phyloP scores from a whole-genome alignment of 2,888 invertebrate genomes.

The Campoplex nolae region DNA sequence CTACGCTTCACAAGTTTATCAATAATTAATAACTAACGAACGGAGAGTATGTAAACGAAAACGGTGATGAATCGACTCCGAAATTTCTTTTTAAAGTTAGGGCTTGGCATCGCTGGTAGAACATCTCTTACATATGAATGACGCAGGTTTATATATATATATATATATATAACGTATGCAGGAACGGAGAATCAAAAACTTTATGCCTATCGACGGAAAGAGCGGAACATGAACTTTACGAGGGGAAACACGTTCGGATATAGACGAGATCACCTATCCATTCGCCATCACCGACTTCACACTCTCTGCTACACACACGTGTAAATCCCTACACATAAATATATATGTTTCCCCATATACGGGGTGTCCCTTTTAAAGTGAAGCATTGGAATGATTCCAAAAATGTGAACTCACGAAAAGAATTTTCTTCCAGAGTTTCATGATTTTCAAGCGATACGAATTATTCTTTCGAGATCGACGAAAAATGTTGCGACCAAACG shows the following conservation, averaged over 20 bases:
- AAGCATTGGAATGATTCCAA: no score
- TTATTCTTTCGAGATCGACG: no score
- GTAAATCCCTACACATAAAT: neutral
- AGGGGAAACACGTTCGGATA: conserved; percentile 37
- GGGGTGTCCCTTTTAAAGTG: no score
- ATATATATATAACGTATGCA: neutral
- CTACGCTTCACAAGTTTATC: neutral
- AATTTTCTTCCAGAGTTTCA: no score
- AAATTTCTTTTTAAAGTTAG: neutral
- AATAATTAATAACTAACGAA: neutral
- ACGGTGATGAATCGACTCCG: neutral
- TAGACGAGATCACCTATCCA: conserved; percentile 58
- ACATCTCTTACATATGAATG: neutral
- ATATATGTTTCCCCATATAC: neutral
- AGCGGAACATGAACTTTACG: conserved; percentile 63
- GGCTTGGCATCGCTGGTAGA: no score
- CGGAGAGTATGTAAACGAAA: neutral
- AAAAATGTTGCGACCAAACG: no score
- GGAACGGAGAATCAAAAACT: conserved; percentile 43
- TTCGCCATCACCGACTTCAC: conserved; percentile 52
- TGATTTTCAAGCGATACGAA: no score
- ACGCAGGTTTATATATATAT: neutral
- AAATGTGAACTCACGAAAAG: no score
- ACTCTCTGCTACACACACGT: neutral
- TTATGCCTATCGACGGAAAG: conserved; percentile 60